Evolutionary conservation across 2,888 invertebrate genomes (phyloP).

Genomic region (Drosophila differens): DNA sequence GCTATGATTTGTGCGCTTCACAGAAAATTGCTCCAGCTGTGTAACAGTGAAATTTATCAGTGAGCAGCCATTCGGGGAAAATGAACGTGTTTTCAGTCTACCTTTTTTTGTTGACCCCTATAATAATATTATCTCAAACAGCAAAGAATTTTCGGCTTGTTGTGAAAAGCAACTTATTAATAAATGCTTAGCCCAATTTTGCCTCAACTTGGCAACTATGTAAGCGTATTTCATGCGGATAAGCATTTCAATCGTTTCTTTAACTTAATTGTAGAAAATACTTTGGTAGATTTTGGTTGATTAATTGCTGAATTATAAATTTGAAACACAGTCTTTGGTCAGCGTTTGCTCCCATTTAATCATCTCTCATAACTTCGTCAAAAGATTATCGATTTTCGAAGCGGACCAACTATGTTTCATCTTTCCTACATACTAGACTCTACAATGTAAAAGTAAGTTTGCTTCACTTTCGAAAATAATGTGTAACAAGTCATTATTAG

Average conservation of each 20-base stretch:
- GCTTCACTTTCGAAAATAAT: not conserved
- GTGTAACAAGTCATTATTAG: not conserved
- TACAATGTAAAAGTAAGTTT: not conserved
- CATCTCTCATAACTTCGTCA: not conserved
- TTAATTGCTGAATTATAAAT: not conserved
- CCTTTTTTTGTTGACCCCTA: conserved; percentile 9
- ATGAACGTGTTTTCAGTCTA: not conserved
- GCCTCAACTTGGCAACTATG: not conserved
- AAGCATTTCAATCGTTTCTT: not conserved
- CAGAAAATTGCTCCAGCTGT: conserved; percentile 29
- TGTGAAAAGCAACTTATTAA: not conserved
- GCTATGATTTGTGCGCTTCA: conserved; percentile 44
- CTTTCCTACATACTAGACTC: not conserved
- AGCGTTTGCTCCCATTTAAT: not conserved
- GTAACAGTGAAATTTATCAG: conserved; percentile 11
- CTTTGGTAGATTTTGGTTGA: not conserved
- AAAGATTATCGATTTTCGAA: not conserved
- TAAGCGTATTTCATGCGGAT: not conserved
- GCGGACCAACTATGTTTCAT: not conserved
- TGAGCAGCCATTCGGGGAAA: not conserved
- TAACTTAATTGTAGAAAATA: not conserved
- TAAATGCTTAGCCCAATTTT: not conserved
- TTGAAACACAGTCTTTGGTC: not conserved
- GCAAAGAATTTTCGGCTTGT: not conserved
- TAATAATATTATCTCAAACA: not conserved